Conservation (phyloP, 53 echinoderm and acorn worm species). For the Arbacia lixula region DNA sequence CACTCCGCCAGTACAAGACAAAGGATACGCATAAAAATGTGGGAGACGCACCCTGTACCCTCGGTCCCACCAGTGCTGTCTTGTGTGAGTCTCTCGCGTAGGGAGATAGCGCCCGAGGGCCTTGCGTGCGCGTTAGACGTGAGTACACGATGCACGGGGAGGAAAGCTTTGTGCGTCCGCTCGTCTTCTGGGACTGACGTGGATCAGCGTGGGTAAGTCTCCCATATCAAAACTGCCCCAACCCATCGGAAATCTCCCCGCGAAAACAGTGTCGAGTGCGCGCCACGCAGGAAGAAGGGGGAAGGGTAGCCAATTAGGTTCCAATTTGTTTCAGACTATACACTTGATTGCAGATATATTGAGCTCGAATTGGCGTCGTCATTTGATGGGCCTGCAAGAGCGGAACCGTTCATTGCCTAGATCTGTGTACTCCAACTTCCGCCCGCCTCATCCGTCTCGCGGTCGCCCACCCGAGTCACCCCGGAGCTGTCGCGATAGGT, state of each 20-base stretch:
- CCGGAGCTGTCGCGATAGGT: no score
- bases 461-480: constrained; percentile 27
- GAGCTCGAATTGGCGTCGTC: constrained; percentile 34
- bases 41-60: no score
- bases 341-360: constrained; percentile 51
- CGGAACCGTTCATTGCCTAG: constrained; percentile 40
- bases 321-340: constrained; percentile 56
- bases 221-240: constrained; percentile 38
- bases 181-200: not conserved
- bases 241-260: constrained; percentile 32
- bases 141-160: no score
- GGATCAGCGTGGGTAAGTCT: no score
- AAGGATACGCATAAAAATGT: no score
- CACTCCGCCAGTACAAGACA: no score
- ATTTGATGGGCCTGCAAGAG: constrained; percentile 14
- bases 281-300: constrained; percentile 43
- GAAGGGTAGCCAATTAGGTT: constrained; percentile 53
- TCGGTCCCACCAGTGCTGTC: no score
- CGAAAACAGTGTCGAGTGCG: constrained; percentile 30
- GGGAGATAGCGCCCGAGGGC: no score
- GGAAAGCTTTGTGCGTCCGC: no score
- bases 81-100: no score
- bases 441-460: not conserved
- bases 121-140: no score
- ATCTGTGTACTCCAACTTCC: constrained; percentile 56